These are phyloP conservation scores for Centruroides sculpturatus DNA, from an alignment of 1,140 invertebrate genomes.

Conservation along the genomic window DNA sequence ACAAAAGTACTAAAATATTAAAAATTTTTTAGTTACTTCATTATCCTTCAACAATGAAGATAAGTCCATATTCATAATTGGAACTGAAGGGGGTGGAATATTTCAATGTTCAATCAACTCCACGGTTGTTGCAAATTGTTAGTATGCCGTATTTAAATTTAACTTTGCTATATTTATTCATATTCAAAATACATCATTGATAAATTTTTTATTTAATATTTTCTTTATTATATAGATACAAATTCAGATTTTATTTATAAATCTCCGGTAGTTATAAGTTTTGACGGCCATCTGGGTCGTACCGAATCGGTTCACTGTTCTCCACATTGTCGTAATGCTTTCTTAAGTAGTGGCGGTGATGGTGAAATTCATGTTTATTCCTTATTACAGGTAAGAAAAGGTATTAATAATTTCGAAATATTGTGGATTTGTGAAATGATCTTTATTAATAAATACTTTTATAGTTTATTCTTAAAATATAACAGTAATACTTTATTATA, in stretches of 20 bases:
- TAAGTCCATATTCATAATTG: conserved; percentile 15
- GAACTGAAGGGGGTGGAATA: conserved; percentile 16
- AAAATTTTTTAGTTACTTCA: conserved; percentile 8
- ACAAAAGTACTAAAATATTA: too few relatives aligned
- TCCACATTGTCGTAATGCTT: conserved; percentile 15
- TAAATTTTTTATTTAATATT: too few relatives aligned
- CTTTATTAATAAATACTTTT: too few relatives aligned
- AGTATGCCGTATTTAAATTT: not conserved
- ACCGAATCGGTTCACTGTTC: conserved; percentile 12
- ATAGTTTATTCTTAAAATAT: too few relatives aligned
- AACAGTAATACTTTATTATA: too few relatives aligned
- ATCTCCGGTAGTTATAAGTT: conserved; percentile 12
- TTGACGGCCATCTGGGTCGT: conserved; percentile 12
- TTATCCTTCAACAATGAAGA: conserved; percentile 18
- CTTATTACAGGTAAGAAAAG: conserved; percentile 7
- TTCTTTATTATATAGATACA: conserved; percentile 1
- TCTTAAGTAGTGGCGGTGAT: conserved; percentile 14
- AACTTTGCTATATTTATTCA: too few relatives aligned
- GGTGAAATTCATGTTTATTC: conserved; percentile 15
- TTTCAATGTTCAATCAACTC: conserved; percentile 17
- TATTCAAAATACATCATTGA: too few relatives aligned
- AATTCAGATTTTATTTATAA: conserved; percentile 1
- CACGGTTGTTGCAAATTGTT: conserved; percentile 5
- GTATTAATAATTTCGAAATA: not conserved
- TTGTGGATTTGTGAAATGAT: too few relatives aligned